Conservation (phyloP, 2,113 vertebrate species). For the Alouatta palliata region DNA sequence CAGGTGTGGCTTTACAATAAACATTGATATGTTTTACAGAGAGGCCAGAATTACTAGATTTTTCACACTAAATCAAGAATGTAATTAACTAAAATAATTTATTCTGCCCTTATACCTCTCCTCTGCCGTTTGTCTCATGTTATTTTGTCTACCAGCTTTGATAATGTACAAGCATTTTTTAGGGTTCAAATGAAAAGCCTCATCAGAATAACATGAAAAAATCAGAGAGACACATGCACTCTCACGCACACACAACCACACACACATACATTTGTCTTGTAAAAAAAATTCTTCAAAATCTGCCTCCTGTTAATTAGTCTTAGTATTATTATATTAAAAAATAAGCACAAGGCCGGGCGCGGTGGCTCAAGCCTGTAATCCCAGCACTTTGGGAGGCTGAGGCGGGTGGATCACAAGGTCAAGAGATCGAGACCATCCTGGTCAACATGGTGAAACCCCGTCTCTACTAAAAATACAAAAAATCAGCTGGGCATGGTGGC, state of each 20-base stretch:
- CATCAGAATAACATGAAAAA: slow-evolving; percentile 67
- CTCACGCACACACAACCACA: accelerated
- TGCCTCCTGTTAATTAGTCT: slow-evolving; percentile 71
- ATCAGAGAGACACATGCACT: not conserved
- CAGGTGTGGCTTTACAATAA: not conserved
- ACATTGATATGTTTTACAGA: not conserved
- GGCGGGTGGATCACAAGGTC: too few species aligned
- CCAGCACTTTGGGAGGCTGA: too few species aligned
- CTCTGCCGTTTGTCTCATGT: slow-evolving; percentile 17
- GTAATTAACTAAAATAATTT: slow-evolving; percentile 23
- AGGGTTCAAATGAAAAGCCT: not conserved
- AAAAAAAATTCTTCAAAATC: slow-evolving; percentile 31
- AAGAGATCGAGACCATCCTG: too few species aligned
- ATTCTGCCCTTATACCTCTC: not conserved
- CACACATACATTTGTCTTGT: slow-evolving; percentile 12
- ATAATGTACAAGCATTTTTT: not conserved
- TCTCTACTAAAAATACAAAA: too few species aligned
- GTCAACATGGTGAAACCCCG: too few species aligned
- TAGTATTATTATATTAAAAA: slow-evolving; percentile 79
- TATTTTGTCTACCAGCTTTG: slow-evolving; percentile 44
- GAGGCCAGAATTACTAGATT: not conserved
- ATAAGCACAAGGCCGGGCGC: too few species aligned
- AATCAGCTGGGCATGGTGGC: too few species aligned
- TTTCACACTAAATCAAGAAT: slow-evolving; percentile 1
- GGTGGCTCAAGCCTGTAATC: too few species aligned